Conservation (phyloP, 2,888 invertebrate species). For the Acheta domesticus region DNA sequence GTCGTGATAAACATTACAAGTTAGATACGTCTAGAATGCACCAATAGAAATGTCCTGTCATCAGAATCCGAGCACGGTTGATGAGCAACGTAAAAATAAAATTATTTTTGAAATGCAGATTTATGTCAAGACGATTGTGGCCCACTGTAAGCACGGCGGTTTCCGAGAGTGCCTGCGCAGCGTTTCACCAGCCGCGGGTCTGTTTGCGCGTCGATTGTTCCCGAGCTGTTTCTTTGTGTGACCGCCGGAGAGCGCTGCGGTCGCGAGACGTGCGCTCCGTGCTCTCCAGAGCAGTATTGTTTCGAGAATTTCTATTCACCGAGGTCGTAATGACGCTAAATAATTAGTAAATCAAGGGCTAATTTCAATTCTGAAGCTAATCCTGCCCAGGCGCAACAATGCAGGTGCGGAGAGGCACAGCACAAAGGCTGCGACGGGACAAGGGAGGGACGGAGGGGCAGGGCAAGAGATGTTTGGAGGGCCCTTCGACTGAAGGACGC, state of each 20-base stretch:
- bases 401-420: neutral
- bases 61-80: too few relatives aligned
- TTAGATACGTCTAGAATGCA: too few relatives aligned
- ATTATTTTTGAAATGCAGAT: too few relatives aligned
- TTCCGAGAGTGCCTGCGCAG: neutral
- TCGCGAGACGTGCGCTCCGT: neutral
- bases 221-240: neutral
- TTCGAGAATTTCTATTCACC: neutral
- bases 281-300: neutral
- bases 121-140: too few relatives aligned
- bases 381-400: neutral
- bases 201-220: conserved; percentile 18
- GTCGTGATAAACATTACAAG: too few relatives aligned
- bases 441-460: too few relatives aligned
- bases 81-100: too few relatives aligned
- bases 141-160: neutral
- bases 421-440: neutral
- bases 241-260: neutral
- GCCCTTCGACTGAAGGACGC: too few relatives aligned
- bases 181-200: too few relatives aligned
- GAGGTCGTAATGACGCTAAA: neutral
- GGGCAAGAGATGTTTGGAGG: neutral
- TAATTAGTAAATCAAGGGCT: conserved; percentile 18
- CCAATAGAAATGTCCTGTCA: too few relatives aligned
- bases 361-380: neutral